phyloP scores from a whole-genome alignment of 1,140 invertebrate species.

The Procambarus virginalis region DNA sequence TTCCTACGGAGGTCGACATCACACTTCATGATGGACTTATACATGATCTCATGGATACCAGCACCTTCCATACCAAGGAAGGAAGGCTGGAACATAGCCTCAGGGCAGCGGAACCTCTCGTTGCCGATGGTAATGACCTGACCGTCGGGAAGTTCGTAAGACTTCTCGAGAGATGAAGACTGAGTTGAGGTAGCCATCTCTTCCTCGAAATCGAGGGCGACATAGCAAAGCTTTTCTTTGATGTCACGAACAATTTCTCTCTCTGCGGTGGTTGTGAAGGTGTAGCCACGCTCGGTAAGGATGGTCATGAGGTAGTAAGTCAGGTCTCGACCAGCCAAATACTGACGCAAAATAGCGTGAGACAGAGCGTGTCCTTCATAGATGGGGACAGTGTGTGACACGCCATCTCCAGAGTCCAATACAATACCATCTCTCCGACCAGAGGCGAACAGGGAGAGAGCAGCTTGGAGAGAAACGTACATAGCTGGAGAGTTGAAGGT shows the following conservation, averaged over 20 bases:
- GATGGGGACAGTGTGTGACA: slow-evolving; percentile 46
- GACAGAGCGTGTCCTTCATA: slow-evolving; percentile 42
- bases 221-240: slow-evolving; percentile 22
- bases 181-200: slow-evolving; percentile 13
- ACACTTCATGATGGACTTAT: slow-evolving; percentile 16
- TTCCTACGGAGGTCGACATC: no score
- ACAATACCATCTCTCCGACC: slow-evolving; percentile 46
- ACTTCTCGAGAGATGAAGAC: neutral
- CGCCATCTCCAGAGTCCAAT: slow-evolving; percentile 45
- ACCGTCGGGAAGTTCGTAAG: slow-evolving; percentile 24
- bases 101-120: slow-evolving; percentile 28
- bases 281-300: slow-evolving; percentile 5
- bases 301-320: slow-evolving; percentile 8
- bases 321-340: slow-evolving; percentile 34
- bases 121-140: slow-evolving; percentile 9
- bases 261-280: slow-evolving; percentile 25
- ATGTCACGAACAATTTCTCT: slow-evolving; percentile 29
- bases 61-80: neutral
- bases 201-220: slow-evolving; percentile 12
- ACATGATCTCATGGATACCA: neutral
- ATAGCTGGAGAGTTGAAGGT: slow-evolving; percentile 56
- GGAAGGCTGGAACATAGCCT: slow-evolving; percentile 26
- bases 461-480: slow-evolving; percentile 50
- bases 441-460: slow-evolving; percentile 52
- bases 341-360: slow-evolving; percentile 39